Conservation (phyloP, 2,888 invertebrate species). For the Fragum sueziense region DNA sequence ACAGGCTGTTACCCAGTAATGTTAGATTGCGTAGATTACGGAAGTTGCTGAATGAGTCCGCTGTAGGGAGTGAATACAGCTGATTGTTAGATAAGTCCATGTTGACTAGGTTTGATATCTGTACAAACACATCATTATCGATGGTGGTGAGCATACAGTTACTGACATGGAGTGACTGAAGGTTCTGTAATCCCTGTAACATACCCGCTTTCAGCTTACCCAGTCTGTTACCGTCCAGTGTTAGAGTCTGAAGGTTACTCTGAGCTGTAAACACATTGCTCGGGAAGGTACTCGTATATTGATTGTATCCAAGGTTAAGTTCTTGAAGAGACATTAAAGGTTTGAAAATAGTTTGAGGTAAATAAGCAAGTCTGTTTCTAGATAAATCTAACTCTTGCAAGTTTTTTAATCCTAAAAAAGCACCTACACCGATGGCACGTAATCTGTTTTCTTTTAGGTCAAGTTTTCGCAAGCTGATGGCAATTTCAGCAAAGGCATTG, state of each 20-base stretch:
- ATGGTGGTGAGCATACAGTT: constrained; percentile 65
- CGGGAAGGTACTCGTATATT: constrained; percentile 53
- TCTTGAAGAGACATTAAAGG: constrained; percentile 57
- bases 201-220: constrained; percentile 57
- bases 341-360: constrained; percentile 55
- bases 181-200: constrained; percentile 66
- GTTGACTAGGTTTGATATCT: constrained; percentile 55
- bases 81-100: constrained; percentile 71
- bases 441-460: constrained; percentile 66
- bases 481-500: constrained; percentile 56
- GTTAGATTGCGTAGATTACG: constrained; percentile 60
- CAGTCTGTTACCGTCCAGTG: constrained; percentile 68
- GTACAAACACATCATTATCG: constrained; percentile 65
- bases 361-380: constrained; percentile 64
- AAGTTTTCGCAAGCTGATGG: constrained; percentile 1
- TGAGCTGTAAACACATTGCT: constrained; percentile 63
- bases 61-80: constrained; percentile 61
- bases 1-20: constrained; percentile 67
- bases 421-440: constrained; percentile 54
- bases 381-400: constrained; percentile 68
- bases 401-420: constrained; percentile 61
- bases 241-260: constrained; percentile 58
- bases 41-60: constrained; percentile 60
- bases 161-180: constrained; percentile 62
- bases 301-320: constrained; percentile 68